Evolutionary conservation across 2,113 vertebrate species (phyloP).

Genomic region (Chaenogobius annularis): DNA sequence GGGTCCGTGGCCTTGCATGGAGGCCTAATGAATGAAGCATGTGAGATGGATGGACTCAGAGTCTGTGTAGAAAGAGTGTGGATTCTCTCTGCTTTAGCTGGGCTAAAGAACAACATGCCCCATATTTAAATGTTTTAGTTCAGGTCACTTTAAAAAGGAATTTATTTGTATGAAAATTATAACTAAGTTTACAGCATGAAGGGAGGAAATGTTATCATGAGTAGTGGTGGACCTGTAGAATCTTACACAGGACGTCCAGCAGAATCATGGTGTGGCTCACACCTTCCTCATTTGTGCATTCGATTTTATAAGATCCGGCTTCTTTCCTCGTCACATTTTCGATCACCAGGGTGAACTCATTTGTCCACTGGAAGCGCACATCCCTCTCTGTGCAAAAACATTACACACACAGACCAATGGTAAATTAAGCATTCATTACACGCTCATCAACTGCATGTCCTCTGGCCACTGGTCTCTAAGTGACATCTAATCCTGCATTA

Average conservation of each 20-base stretch:
- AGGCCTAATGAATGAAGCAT: constrained; percentile 58
- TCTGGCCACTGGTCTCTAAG: constrained; percentile 66
- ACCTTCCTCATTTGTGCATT: constrained; percentile 75
- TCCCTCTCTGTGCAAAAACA: constrained; percentile 52
- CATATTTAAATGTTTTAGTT: constrained; percentile 9
- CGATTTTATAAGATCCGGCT: constrained; percentile 66
- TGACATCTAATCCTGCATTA: constrained; percentile 75
- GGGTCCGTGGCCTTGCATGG: constrained; percentile 51
- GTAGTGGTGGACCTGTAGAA: constrained; percentile 2
- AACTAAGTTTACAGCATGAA: background rate
- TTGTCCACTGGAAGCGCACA: constrained; percentile 58
- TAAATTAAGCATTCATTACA: constrained; percentile 70
- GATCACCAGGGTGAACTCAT: constrained; percentile 67
- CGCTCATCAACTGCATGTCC: constrained; percentile 65
- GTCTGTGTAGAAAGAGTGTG: constrained; percentile 26
- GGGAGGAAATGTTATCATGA: background rate
- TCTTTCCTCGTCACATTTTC: constrained; percentile 75
- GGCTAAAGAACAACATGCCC: constrained; percentile 1
- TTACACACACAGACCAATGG: constrained; percentile 26
- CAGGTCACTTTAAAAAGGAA: constrained; percentile 13
- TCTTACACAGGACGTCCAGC: constrained; percentile 78
- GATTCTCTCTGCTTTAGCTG: constrained; percentile 2
- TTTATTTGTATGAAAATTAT: background rate
- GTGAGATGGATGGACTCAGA: constrained; percentile 28
- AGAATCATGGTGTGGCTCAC: constrained; percentile 48